Evolutionary conservation across 2,797 vertebrate species (phyloP).

Genomic region (Syngnathus rostellatus): DNA sequence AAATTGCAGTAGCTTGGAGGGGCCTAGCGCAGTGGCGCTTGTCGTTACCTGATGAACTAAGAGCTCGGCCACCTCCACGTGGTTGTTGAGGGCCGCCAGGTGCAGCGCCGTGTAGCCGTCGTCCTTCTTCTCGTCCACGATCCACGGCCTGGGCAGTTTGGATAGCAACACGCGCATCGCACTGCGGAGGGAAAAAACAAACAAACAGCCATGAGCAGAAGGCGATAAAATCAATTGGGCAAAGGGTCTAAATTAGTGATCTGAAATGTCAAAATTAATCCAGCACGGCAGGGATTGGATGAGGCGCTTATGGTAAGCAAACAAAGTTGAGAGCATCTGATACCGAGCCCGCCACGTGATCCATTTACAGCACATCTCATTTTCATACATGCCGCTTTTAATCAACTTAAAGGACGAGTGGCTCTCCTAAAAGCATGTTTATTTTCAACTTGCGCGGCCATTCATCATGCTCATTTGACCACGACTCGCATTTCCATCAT

Average conservation of each 20-base stretch:
- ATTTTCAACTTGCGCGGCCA: slow-evolving; percentile 41
- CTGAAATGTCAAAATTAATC: slow-evolving; percentile 4
- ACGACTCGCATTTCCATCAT: not conserved
- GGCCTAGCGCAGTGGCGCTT: slow-evolving; percentile 2
- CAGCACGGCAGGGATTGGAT: not conserved
- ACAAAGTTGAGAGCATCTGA: slow-evolving; percentile 24
- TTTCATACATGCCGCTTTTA: slow-evolving; percentile 47
- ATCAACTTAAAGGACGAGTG: slow-evolving; percentile 41
- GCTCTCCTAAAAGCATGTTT: slow-evolving; percentile 41
- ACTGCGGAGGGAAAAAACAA: slow-evolving; percentile 52
- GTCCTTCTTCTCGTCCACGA: slow-evolving; percentile 98
- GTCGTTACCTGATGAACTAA: slow-evolving; percentile 90
- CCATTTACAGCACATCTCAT: slow-evolving; percentile 18
- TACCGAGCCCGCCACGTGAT: slow-evolving; percentile 24
- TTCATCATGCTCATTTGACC: not conserved
- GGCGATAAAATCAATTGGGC: not conserved
- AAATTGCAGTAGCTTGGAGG: not conserved
- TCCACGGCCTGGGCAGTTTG: slow-evolving; percentile 96
- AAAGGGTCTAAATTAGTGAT: slow-evolving; percentile 2
- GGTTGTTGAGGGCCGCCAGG: slow-evolving; percentile 97
- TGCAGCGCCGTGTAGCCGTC: slow-evolving; percentile 97
- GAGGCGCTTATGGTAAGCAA: not conserved
- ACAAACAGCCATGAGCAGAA: slow-evolving; percentile 1
- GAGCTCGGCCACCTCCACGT: slow-evolving; percentile 96
- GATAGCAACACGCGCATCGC: slow-evolving; percentile 96